Evolutionary conservation across 1,140 invertebrate genomes (phyloP), one percentile per base, ranked within the genome.

Genomic region (Drosophila jambulina): DNA sequence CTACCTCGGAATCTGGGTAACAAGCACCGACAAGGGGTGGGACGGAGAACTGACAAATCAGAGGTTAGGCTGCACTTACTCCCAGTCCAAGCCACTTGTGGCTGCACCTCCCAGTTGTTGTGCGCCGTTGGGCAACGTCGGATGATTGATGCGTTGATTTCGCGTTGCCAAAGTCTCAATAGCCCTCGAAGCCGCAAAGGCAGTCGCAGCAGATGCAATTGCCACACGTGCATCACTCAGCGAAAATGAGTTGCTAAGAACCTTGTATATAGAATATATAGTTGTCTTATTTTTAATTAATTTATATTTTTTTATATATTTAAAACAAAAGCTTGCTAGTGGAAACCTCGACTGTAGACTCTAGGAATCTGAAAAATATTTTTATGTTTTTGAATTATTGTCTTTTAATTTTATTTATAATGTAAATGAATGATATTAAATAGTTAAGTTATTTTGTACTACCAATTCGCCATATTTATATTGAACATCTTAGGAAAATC

Each of bases 91-190:
- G 53, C 34, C 57, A 65, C 32, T 71, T 40, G 38, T 19, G 45
- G 29, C 40, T 76, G 61, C 72, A 59, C 43, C 61, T 40, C 34
- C 29, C 61, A 48, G 40, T 23, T 48, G 40, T 88, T 87, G 46
- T 48, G 42, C 4, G 19, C 42, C 21, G 43, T 45, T 51, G 85
- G 80, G 85, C 65, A 87, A 87, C 48, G n/a, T n/a, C 45, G 51
- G 51, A 75, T 87, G 84, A 87, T 84, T 87, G 84, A 87, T 87
- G 80, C 76, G 83, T 77, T 80, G 71, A 82, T 82, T 86, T 87
- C 65, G 75, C 75, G 56, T 48, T 85, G 75, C 54, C 51, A 62
- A 64, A 75, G 82, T 60, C 71, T 87, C 84, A 87, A 87, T 57
- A 74, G 84, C 83, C 86, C 83, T 87, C 74, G 36, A 88, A 87